Evolutionary conservation across 2,888 invertebrate genomes (phyloP).

Genomic region (Hyposoter dolosus): DNA sequence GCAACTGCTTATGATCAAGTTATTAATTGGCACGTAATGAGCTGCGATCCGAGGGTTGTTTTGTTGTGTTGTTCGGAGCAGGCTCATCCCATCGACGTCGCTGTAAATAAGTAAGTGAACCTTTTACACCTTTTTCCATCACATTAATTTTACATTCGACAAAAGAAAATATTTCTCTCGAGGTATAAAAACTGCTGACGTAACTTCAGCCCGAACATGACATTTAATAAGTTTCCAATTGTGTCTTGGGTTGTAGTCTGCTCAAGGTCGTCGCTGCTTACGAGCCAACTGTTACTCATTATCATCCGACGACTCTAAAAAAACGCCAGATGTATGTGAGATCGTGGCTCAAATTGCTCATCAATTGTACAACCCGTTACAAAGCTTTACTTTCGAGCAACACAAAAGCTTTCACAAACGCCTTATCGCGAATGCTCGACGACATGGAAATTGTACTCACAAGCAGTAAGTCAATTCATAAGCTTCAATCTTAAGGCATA

Average conservation of each 20-base stretch:
- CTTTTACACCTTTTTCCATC: background rate
- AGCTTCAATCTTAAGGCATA: background rate
- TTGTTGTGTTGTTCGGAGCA: constrained; percentile 83
- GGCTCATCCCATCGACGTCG: constrained; percentile 87
- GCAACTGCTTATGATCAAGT: constrained; percentile 88
- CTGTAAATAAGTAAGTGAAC: constrained; percentile 86
- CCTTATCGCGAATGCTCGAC: constrained; percentile 86
- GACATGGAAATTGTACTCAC: constrained; percentile 86
- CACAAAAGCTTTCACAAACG: constrained; percentile 85
- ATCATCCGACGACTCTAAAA: constrained; percentile 85
- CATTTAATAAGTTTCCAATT: background rate
- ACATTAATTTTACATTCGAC: background rate
- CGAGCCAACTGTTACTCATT: constrained; percentile 83
- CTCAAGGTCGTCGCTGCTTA: constrained; percentile 88
- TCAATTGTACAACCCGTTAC: constrained; percentile 86
- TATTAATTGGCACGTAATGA: constrained; percentile 91
- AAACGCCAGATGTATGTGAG: constrained; percentile 88
- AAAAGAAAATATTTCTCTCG: background rate
- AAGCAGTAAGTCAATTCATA: constrained; percentile 80
- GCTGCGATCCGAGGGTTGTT: constrained; percentile 89
- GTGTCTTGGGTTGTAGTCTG: constrained; percentile 83
- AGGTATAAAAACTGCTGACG: background rate
- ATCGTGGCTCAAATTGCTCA: constrained; percentile 87
- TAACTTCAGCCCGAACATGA: background rate
- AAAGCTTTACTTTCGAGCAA: constrained; percentile 85